Base-by-base conservation (phyloP, 2,888 invertebrate species). In the Ochlodes sylvanus region DNA sequence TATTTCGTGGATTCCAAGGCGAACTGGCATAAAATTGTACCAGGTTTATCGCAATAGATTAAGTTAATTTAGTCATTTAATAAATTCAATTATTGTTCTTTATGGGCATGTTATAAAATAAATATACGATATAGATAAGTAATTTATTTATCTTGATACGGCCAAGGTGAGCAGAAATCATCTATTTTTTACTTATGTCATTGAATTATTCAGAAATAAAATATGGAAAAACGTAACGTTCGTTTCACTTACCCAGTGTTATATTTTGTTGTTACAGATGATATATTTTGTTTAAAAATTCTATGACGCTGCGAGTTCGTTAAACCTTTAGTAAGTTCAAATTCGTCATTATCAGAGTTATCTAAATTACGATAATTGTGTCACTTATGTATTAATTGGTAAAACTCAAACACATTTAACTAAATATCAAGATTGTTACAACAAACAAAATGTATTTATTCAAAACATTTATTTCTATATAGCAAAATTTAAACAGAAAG, bases 401-500 rank as follows among this genome's bases (percentile, higher is more conserved):
- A n/a, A n/a, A n/a, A n/a, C n/a, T n/a, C n/a, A n/a, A n/a, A n/a
- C n/a, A n/a, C n/a, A n/a, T n/a, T n/a, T n/a, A n/a, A n/a, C n/a
- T n/a, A n/a, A n/a, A n/a, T n/a, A n/a, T n/a, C n/a, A n/a, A n/a
- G n/a, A 38, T 12, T 1, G 10, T 3, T 12, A 38, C 10, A 38
- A 60, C 21, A 60, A 27, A 60, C 6, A 58, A 71, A 64, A 71
- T 64, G n/a, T 70, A 62, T 76, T 81, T 80, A 82, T 83, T 79
- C 79, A 88, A 88, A 90, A 89, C 89, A 89, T 92, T 91, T 92
- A 91, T 89, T 92, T 82, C 80, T 81, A 82, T 84, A 86, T 84
- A 89, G 88, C 87, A 89, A 89, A 86, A 86, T 86, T 81, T 85
- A 84, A 91, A 90, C 89, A 90, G 88, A 87, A 91, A 90, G 90